These are phyloP conservation scores for Calephelis perditalis DNA, from an alignment of 2,888 invertebrate species.

Conservation along the genomic window DNA sequence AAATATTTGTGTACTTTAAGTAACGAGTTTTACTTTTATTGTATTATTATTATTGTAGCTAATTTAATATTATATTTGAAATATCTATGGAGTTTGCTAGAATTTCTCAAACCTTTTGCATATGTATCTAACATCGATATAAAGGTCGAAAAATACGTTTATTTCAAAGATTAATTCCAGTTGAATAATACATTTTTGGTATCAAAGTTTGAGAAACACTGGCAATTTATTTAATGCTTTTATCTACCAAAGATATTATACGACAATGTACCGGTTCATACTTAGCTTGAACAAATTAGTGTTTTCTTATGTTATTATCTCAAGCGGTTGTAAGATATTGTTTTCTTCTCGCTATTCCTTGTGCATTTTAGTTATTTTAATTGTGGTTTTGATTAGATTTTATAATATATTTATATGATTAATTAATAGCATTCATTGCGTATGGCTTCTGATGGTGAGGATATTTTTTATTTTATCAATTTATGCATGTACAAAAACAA, in stretches of 20 bases:
- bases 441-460: constrained; percentile 1
- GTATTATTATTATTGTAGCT: constrained; percentile 12
- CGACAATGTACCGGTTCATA: background rate
- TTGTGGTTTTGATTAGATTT: constrained; percentile 1
- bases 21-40: constrained; percentile 1
- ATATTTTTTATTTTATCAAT: background rate
- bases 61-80: constrained; percentile 10
- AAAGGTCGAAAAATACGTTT: no score
- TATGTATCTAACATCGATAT: no score
- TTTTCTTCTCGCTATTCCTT: constrained; percentile 17
- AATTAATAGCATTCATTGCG: background rate
- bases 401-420: constrained; percentile 1
- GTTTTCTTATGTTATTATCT: constrained; percentile 18
- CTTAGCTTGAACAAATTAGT: constrained; percentile 19
- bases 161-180: no score
- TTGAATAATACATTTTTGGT: background rate
- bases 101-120: background rate
- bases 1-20: background rate
- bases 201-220: constrained; percentile 7
- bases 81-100: background rate
- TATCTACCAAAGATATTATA: constrained; percentile 23
- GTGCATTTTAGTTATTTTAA: constrained; percentile 18
- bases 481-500: no score
- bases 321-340: constrained; percentile 15
- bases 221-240: constrained; percentile 2